A percentile compares a stretch with the other conserved stretches of the same genome.
Evolutionary conservation across 2,888 invertebrate genomes (phyloP).

Genomic region (Xylophagus ater): DNA sequence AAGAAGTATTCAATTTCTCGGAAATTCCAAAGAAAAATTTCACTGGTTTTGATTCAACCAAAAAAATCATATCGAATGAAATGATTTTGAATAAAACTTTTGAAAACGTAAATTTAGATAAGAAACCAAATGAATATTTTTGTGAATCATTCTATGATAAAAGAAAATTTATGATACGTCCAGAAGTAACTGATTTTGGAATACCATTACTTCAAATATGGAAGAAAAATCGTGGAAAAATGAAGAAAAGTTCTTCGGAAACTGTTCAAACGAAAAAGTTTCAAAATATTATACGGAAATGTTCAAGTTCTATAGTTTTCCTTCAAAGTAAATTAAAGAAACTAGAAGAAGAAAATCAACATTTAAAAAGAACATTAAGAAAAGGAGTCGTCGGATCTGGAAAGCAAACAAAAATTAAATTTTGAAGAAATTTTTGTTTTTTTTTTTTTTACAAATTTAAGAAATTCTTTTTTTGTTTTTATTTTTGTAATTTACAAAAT

Average conservation of each 20-base stretch:
- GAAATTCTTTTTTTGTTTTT: not conserved
- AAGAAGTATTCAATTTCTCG: slow-evolving; percentile 5
- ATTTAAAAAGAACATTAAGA: slow-evolving; percentile 1
- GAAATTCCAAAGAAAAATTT: not conserved
- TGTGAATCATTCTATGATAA: no score
- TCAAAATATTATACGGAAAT: not conserved
- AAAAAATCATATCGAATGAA: no score
- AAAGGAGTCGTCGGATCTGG: not conserved
- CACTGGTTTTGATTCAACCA: not conserved
- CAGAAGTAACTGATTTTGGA: no score
- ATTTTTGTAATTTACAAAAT: not conserved
- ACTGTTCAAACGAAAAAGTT: not conserved
- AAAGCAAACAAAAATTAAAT: not conserved
- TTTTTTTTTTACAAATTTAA: not conserved
- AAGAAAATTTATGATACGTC: no score
- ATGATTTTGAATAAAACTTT: no score
- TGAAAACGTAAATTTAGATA: no score
- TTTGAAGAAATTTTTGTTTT: not conserved
- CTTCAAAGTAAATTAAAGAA: slow-evolving; percentile 1
- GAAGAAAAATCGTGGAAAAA: not conserved
- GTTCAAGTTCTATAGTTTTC: slow-evolving; percentile 1
- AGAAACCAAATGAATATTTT: no score
- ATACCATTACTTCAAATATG: not conserved
- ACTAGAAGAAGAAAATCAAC: slow-evolving; percentile 4
- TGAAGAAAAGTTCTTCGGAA: slow-evolving; percentile 4